A percentile compares a stretch with the other conserved stretches of the same genome.
These are phyloP conservation scores for Albula glossodonta DNA, from an alignment of 2,113 vertebrate species.

Conservation along the genomic window DNA sequence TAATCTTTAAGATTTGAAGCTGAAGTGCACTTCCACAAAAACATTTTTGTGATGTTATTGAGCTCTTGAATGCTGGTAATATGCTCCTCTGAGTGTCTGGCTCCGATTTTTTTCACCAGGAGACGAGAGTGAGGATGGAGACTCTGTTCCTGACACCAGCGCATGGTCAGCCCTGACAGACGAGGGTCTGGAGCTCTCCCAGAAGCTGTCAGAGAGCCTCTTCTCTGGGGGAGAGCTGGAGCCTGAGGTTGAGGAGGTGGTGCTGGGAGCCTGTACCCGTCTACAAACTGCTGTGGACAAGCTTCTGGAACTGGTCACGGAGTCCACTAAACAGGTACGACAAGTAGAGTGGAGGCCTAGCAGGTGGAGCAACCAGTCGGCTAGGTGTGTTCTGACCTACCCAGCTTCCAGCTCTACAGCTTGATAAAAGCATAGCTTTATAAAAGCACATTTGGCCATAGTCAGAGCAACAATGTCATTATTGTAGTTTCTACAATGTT, in stretches of 20 bases:
- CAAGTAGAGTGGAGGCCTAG: too few species aligned
- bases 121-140: constrained; percentile 23
- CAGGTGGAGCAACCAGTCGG: too few species aligned
- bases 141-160: constrained; percentile 51
- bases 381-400: background rate
- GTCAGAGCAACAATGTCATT: too few species aligned
- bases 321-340: constrained; percentile 80
- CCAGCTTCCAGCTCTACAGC: too few species aligned
- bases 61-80: too few species aligned
- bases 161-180: constrained; percentile 57
- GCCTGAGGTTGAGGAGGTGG: constrained; percentile 73
- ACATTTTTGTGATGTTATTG: too few species aligned
- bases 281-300: constrained; percentile 78
- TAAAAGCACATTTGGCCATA: too few species aligned
- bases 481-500: too few species aligned
- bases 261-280: constrained; percentile 71
- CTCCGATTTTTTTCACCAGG: constrained; percentile 1
- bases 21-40: too few species aligned
- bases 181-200: constrained; percentile 78
- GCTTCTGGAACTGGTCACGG: constrained; percentile 83
- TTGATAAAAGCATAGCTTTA: too few species aligned
- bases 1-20: background rate
- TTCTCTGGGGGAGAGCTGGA: constrained; percentile 76
- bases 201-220: constrained; percentile 84
- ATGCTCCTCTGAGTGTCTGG: background rate